These are phyloP conservation scores for Falcunculus frontatus DNA, from an alignment of 2,113 vertebrate species.

Conservation along the genomic window DNA sequence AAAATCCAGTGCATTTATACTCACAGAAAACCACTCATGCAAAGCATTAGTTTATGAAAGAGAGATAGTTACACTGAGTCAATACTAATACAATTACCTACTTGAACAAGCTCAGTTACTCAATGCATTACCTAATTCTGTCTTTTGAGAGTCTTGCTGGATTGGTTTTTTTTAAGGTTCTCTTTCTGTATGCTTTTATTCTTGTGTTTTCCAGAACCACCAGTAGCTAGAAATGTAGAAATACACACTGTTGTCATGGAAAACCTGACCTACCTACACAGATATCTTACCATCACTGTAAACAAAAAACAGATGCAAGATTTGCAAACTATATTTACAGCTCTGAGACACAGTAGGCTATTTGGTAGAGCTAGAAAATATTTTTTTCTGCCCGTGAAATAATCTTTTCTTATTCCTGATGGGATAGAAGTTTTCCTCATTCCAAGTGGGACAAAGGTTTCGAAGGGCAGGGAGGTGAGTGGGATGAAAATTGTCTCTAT, in stretches of 20 bases:
- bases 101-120: constrained; percentile 9
- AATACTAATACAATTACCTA: constrained; percentile 52
- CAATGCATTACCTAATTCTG: not conserved
- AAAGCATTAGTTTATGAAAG: constrained; percentile 11
- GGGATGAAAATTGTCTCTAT: not conserved
- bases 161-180: not conserved
- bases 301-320: constrained; percentile 18
- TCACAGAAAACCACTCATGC: constrained; percentile 16
- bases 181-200: constrained; percentile 25
- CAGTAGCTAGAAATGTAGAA: constrained; percentile 30
- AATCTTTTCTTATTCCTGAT: not conserved
- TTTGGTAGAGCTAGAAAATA: not conserved
- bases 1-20: constrained; percentile 13
- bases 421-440: not conserved
- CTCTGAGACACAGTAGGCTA: not conserved
- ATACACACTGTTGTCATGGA: constrained; percentile 61
- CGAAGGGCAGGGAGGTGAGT: not conserved
- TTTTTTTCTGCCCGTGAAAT: not conserved
- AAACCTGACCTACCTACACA: constrained; percentile 43
- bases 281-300: not conserved
- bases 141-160: not conserved
- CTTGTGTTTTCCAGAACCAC: constrained; percentile 34
- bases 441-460: not conserved
- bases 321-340: not conserved
- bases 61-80: constrained; percentile 26